These are phyloP conservation scores for Iphiclides podalirius DNA, from an alignment of 2,888 invertebrate genomes.

Conservation along the genomic window DNA sequence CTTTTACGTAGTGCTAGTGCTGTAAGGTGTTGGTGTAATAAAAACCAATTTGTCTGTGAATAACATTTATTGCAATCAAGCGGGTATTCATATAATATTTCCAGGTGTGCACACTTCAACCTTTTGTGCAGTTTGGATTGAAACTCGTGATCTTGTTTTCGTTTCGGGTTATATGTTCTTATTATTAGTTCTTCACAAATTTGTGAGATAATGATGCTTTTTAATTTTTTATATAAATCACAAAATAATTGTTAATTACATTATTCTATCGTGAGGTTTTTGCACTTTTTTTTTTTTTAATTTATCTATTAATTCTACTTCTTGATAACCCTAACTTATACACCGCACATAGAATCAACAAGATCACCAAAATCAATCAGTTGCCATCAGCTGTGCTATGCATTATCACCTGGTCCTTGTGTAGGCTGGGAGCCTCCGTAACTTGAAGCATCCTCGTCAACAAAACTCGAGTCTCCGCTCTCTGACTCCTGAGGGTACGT, in stretches of 20 bases:
- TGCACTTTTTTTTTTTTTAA: not conserved
- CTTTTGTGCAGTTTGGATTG: constrained; percentile 55
- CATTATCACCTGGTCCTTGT: constrained; percentile 72
- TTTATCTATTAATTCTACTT: not conserved
- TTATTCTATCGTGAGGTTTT: too few relatives aligned
- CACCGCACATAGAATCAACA: constrained; percentile 36
- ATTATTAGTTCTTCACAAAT: too few relatives aligned
- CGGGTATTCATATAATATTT: constrained; percentile 53
- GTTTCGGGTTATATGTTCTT: not conserved
- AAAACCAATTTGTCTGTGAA: constrained; percentile 75
- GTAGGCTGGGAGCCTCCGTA: constrained; percentile 54
- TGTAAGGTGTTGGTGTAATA: constrained; percentile 75
- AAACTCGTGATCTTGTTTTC: constrained; percentile 59
- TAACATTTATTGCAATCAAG: constrained; percentile 74
- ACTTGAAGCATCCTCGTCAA: constrained; percentile 54
- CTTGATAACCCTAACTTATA: not conserved
- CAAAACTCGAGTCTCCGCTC: constrained; percentile 48
- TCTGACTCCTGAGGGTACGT: constrained; percentile 31
- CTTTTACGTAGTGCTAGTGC: constrained; percentile 52
- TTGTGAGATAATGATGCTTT: too few relatives aligned
- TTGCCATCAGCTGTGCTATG: constrained; percentile 60
- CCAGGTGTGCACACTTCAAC: constrained; percentile 57
- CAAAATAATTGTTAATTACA: too few relatives aligned
- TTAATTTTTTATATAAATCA: too few relatives aligned
- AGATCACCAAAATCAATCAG: constrained; percentile 68